Conservation (phyloP, 2,113 vertebrate genomes). For the Nibea albiflora region DNA sequence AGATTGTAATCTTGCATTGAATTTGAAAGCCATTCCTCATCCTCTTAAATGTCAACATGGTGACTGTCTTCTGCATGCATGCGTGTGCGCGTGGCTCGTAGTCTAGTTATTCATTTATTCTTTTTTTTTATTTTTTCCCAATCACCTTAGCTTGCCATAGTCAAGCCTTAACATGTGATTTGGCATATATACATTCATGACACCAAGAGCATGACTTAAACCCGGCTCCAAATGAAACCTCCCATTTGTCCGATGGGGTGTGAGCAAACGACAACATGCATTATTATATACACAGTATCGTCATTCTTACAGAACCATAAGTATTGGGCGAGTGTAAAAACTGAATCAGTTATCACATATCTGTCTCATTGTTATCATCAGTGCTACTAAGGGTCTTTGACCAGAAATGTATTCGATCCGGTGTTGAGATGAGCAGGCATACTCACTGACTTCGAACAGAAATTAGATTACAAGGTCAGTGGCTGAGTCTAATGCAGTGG, state of each 20-base stretch:
- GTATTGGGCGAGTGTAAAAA: slow-evolving; percentile 22
- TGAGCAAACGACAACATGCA: slow-evolving; percentile 6
- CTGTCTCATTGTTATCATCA: slow-evolving; percentile 42
- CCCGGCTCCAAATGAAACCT: slow-evolving; percentile 15
- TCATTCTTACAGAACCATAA: background rate
- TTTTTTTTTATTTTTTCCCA: background rate
- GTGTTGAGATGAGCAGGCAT: slow-evolving; percentile 46
- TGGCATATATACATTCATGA: background rate
- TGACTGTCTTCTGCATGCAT: background rate
- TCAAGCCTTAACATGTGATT: slow-evolving; percentile 19
- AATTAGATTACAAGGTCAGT: slow-evolving; percentile 73
- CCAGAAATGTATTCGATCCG: slow-evolving; percentile 56
- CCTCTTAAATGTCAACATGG: slow-evolving; percentile 40
- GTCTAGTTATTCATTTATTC: background rate
- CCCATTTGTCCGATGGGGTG: background rate
- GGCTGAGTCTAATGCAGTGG: slow-evolving; percentile 60
- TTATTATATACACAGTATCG: background rate
- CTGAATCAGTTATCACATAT: slow-evolving; percentile 39
- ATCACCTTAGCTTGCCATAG: background rate
- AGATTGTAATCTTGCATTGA: slow-evolving; percentile 27
- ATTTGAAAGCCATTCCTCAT: slow-evolving; percentile 38
- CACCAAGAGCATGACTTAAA: background rate
- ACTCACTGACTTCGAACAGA: slow-evolving; percentile 58
- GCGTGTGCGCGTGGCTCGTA: background rate
- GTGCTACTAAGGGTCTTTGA: slow-evolving; percentile 46